phyloP scores from a whole-genome alignment of 2,797 vertebrate species.

The Coregonus ussuriensis region DNA sequence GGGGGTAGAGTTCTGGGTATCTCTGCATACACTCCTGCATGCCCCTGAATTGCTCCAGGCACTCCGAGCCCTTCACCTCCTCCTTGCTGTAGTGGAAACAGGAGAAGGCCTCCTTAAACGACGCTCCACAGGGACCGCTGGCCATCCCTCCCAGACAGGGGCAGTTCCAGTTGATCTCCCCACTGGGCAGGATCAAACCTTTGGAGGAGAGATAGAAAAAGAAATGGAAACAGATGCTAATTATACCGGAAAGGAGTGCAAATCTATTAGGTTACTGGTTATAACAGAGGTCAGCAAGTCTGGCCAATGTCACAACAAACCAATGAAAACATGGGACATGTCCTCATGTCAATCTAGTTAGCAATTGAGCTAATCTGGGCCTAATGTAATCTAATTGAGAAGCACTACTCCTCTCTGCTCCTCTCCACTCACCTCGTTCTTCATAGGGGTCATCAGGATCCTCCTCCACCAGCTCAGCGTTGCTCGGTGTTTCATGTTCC shows the following conservation, averaged over 20 bases:
- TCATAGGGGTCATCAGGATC: slow-evolving; percentile 92
- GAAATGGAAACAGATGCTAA: not conserved
- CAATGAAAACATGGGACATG: not conserved
- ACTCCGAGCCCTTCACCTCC: slow-evolving; percentile 94
- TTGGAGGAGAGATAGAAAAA: slow-evolving; percentile 75
- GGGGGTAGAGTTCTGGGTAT: slow-evolving; percentile 94
- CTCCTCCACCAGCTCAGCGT: slow-evolving; percentile 88
- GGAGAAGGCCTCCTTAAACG: slow-evolving; percentile 97
- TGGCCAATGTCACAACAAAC: not conserved
- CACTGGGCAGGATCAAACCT: slow-evolving; percentile 91
- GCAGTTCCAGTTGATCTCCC: slow-evolving; percentile 98
- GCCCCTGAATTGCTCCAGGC: slow-evolving; percentile 88
- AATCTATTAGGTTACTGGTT: slow-evolving; percentile 46
- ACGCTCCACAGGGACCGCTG: slow-evolving; percentile 92
- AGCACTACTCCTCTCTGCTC: not conserved
- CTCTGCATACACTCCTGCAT: slow-evolving; percentile 99
- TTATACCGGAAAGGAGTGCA: slow-evolving; percentile 46
- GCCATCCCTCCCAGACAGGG: slow-evolving; percentile 97
- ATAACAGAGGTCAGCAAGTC: not conserved
- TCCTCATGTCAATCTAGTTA: not conserved
- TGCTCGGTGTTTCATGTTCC: slow-evolving; percentile 91
- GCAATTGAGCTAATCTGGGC: not conserved
- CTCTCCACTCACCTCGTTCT: slow-evolving; percentile 82
- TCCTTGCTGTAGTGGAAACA: slow-evolving; percentile 96
- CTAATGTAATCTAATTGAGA: too few species aligned